Base-by-base conservation (phyloP, 2,888 invertebrate species). In the Pseudoips prasinana region DNA sequence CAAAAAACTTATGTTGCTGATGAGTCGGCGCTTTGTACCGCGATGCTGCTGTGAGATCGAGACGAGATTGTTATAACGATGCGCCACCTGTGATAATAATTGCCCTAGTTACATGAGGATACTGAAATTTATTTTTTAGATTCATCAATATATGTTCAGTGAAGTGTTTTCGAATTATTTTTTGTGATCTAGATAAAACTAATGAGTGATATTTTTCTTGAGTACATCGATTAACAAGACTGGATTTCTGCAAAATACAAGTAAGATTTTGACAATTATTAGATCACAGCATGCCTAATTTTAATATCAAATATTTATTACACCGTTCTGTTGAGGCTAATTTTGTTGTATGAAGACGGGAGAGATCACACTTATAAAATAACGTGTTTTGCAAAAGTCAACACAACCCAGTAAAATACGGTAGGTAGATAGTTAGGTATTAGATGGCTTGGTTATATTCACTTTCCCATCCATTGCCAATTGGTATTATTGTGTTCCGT, bases 11-110 rank as follows among this genome's bases (percentile, higher is more conserved):
- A 79, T 76, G 79, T 66, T 66, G 58, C 52, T 64, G 49, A 58
- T 56, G 51, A 67, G 44, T 58, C 49, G 51, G 53, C 53, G 47
- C 44, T 39, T 39, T 42, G 44, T 39, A 49, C 45, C 56, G 46
- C 58, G 62, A 52, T 39, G 47, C 58, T 57, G 48, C 64, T 64
- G 71, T 68, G 68, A 58, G 54, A 61, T 46, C 42, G 57, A 58
- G 62, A 68, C 63, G 31, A 68, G 39, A 61, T 60, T 52, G 41
- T 83, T 84, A 85, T 85, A 85, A 76, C 84, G 73, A 76, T 66
- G 70, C 75, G 84, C 74, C 69, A 70, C 40, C 73, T 82, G 87
- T 87, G 85, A 84, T 85, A 75, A 52, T 68, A 55, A 58, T 66
- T 68, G 55, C 63, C 57, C 48, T 71, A 71, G 64, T 73, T 80